Conservation (phyloP, 2,888 invertebrate species). For the Acrobasis consociella region DNA sequence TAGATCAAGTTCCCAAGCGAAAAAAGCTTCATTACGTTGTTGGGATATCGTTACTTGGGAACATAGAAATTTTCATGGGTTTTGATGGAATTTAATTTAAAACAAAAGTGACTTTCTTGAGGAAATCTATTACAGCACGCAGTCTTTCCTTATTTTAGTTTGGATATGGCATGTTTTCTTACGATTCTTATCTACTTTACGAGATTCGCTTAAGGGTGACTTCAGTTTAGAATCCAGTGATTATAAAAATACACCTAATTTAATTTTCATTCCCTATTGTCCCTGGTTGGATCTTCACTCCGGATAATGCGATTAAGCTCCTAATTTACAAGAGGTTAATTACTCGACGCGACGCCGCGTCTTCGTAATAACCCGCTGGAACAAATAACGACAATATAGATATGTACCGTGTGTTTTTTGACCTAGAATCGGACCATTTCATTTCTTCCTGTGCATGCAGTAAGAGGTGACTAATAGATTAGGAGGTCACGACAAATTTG, state of each 20-base stretch:
- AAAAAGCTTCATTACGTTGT: not conserved
- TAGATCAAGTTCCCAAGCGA: not conserved
- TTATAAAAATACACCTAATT: not conserved
- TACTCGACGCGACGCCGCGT: conserved; percentile 28
- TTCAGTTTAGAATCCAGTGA: not conserved
- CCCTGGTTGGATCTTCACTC: conserved; percentile 35
- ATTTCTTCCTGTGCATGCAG: too few relatives aligned
- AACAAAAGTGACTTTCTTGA: not conserved
- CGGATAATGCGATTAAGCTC: conserved; percentile 43
- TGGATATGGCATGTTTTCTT: too few relatives aligned
- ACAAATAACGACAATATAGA: not conserved
- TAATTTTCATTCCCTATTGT: conserved; percentile 32
- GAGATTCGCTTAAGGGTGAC: too few relatives aligned
- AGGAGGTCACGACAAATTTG: too few relatives aligned
- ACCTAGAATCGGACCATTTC: too few relatives aligned
- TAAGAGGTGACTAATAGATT: too few relatives aligned
- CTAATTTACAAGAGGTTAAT: conserved; percentile 35
- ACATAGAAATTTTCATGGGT: not conserved
- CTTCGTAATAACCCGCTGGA: conserved; percentile 6
- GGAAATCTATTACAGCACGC: too few relatives aligned
- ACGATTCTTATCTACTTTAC: not conserved
- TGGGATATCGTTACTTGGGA: not conserved
- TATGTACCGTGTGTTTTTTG: too few relatives aligned
- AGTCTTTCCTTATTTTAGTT: too few relatives aligned
- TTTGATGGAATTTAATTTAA: not conserved